A percentile compares a stretch with the other conserved stretches of the same genome.
These are phyloP conservation scores for Cydia splendana DNA, from an alignment of 1,140 invertebrate genomes.

Conservation along the genomic window DNA sequence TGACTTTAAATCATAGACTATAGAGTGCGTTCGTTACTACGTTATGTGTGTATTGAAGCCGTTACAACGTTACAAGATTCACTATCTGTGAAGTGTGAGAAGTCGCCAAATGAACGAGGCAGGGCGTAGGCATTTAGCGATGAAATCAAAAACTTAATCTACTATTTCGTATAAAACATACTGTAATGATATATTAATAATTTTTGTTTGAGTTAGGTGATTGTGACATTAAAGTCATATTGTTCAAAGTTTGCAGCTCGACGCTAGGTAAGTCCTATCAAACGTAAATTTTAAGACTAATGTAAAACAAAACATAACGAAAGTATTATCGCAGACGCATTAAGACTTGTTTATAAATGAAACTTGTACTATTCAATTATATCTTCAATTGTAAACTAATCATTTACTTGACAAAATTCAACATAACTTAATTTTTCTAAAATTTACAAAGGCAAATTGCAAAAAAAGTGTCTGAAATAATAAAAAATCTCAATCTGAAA, in stretches of 20 bases:
- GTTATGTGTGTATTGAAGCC: not conserved
- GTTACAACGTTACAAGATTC: not conserved
- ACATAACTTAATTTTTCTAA: not conserved
- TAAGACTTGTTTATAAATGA: not conserved
- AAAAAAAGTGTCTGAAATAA: too few species aligned
- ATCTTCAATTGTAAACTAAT: not conserved
- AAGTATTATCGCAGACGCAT: not conserved
- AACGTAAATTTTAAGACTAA: not conserved
- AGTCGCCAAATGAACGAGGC: not conserved
- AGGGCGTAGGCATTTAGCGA: not conserved
- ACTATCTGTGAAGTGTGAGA: slow-evolving; percentile 13
- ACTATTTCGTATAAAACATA: not conserved
- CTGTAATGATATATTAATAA: not conserved
- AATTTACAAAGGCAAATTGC: not conserved
- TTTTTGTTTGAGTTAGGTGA: not conserved
- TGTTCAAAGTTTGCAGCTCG: slow-evolving; percentile 4
- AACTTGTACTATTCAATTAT: not conserved
- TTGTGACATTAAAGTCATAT: not conserved
- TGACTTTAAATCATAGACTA: not conserved
- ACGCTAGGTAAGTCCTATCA: not conserved
- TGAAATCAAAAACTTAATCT: not conserved
- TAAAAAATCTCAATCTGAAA: too few species aligned
- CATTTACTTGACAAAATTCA: not conserved
- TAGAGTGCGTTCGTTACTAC: not conserved
- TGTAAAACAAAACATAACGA: not conserved